Base-by-base conservation (phyloP, 2,113 vertebrate species). In the Lanius ludovicianus region DNA sequence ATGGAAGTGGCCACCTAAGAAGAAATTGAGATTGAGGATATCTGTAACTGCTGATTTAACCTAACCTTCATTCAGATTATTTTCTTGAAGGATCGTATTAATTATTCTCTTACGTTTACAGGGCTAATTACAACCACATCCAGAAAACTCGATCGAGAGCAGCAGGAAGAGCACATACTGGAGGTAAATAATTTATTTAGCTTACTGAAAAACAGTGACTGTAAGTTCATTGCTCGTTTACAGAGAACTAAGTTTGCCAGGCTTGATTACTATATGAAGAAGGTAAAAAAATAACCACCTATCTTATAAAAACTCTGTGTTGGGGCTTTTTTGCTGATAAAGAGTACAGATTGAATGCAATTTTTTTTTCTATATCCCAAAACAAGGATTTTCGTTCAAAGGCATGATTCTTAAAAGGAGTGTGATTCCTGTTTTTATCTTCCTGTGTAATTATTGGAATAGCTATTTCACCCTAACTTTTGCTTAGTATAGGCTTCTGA, bases 121-220 rank as follows among this genome's bases (percentile, higher is more conserved):
- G 99, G 99, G 86, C 98, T 99, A 80, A 98, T 99, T 91, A 98
- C 98, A 67, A 99, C 99, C 11, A 99, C 99, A 13, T 99, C 99
- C 56, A 99, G 99, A 91, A 99, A 97, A 94, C 97, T 99, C 83
- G 99, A 99, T 97, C 97, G 99, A 73, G 99, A 99, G 59, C 99
- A 99, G 84, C 99, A 99, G 67, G 98, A 96, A 22, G 99, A 99
- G 73, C 99, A 99, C 95, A 98, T 99, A 97, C 95, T 99, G 35
- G 99, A 99, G 98, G 99, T 99, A 98, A 98, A 95, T 91, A 24
- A 83, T 90, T 77, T 62, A 60, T 87, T 91, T 84, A 33, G 9
- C 62, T 91, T 57, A 71, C 69, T 95, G 47, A 71, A 82, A 88
- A 79, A 41, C 12, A 52, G 17, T 77, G 33, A 33, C 24, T 64